Evolutionary conservation across 2,888 invertebrate species (phyloP).

Genomic region (Artemia sinica): DNA sequence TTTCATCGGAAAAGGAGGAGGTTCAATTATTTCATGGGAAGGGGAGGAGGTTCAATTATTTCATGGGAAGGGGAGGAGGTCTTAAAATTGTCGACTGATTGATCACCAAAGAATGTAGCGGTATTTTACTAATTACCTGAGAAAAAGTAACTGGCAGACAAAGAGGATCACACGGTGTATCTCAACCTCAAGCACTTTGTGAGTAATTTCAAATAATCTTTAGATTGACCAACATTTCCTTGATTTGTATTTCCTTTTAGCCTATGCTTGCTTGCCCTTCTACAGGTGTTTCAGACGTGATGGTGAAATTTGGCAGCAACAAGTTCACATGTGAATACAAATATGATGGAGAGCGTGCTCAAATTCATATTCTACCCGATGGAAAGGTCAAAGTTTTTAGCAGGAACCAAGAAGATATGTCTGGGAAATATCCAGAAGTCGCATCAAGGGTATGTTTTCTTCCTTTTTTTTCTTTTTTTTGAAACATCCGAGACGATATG

Average conservation of each 20-base stretch:
- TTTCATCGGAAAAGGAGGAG: too few relatives aligned
- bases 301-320: constrained; percentile 62
- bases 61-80: too few relatives aligned
- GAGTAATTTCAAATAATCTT: too few relatives aligned
- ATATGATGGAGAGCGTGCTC: constrained; percentile 96
- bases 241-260: constrained; percentile 21
- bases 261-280: constrained; percentile 99
- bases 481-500: constrained; percentile 41
- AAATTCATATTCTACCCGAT: constrained; percentile 56
- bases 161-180: too few relatives aligned
- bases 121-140: too few relatives aligned
- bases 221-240: too few relatives aligned
- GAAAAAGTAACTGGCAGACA: too few relatives aligned
- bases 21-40: too few relatives aligned
- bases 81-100: too few relatives aligned
- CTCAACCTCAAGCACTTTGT: too few relatives aligned
- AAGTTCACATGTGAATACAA: constrained; percentile 97
- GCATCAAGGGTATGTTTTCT: constrained; percentile 35
- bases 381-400: constrained; percentile 67
- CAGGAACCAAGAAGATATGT: constrained; percentile 86
- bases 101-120: too few relatives aligned
- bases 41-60: too few relatives aligned
- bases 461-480: neutral
- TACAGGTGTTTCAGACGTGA: constrained; percentile 72
- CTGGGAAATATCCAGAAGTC: constrained; percentile 87